Evolutionary conservation across 2,888 invertebrate genomes (phyloP).

Genomic region (Ctenicera cuprea): DNA sequence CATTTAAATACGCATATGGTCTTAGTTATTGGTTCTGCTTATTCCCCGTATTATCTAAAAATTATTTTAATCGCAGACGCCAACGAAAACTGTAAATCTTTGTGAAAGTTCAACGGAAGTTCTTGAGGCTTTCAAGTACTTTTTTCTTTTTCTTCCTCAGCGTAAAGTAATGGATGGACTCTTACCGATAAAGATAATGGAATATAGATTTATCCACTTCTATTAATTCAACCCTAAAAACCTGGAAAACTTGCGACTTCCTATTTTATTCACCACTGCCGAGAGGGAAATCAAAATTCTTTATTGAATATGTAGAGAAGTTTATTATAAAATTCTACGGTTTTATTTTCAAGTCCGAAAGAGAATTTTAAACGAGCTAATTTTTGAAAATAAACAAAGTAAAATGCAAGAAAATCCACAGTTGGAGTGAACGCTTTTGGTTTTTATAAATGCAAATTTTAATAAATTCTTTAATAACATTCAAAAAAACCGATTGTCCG

Average conservation of each 20-base stretch:
- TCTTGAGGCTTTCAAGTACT: conserved; percentile 39
- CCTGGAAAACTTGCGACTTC: conserved; percentile 35
- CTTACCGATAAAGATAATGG: conserved; percentile 49
- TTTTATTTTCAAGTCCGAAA: conserved; percentile 11
- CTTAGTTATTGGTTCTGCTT: not conserved
- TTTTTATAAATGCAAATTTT: conserved; percentile 24
- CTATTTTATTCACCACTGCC: conserved; percentile 7
- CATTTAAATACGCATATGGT: not conserved
- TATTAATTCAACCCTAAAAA: conserved; percentile 45
- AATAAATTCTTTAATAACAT: conserved; percentile 29
- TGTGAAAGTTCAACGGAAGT: conserved; percentile 36
- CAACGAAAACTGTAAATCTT: conserved; percentile 37
- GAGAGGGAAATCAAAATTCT: not conserved
- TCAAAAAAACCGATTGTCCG: conserved; percentile 6
- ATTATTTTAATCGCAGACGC: conserved; percentile 26
- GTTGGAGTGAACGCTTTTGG: not conserved
- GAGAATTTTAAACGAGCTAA: conserved; percentile 1
- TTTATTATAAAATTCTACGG: not conserved
- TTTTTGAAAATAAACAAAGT: conserved; percentile 16
- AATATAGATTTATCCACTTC: conserved; percentile 49
- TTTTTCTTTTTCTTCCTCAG: conserved; percentile 42
- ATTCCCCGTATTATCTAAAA: conserved; percentile 18
- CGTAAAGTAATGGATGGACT: conserved; percentile 43
- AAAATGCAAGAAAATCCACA: not conserved
- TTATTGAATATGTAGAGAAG: conserved; percentile 3